phyloP scores from a whole-genome alignment of 2,113 vertebrate genomes.

The Salvelinus alpinus region DNA sequence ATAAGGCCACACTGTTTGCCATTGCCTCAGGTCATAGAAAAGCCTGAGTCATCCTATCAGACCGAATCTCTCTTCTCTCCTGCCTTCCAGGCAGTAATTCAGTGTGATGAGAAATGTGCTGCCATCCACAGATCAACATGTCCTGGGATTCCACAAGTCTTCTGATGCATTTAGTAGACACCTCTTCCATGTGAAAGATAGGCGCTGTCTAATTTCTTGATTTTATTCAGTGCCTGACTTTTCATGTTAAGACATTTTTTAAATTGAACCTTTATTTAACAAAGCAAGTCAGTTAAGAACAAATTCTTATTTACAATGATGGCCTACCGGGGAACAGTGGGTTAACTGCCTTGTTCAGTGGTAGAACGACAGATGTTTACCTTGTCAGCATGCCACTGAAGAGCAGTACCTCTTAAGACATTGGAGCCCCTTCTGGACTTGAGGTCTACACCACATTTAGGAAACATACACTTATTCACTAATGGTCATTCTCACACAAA shows the following conservation, averaged over 20 bases:
- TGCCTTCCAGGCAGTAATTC: constrained; percentile 8
- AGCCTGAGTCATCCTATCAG: constrained; percentile 18
- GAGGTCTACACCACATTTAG: constrained; percentile 38
- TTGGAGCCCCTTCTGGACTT: constrained; percentile 27
- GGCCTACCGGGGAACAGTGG: no score
- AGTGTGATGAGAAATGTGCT: not conserved
- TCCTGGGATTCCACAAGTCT: no score
- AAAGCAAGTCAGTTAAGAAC: no score
- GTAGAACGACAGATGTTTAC: no score
- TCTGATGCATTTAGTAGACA: no score
- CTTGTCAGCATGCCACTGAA: constrained; percentile 34
- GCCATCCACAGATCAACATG: not conserved
- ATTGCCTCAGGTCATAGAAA: constrained; percentile 29
- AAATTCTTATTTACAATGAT: no score
- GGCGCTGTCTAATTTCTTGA: not conserved
- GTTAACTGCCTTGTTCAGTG: no score
- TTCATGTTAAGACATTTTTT: no score
- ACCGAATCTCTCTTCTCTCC: not conserved
- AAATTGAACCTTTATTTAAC: no score
- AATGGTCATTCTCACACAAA: not conserved
- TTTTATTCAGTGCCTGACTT: no score
- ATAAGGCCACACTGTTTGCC: not conserved
- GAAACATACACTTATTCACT: no score
- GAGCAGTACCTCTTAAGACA: constrained; percentile 51
- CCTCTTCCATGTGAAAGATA: not conserved